phyloP scores from a whole-genome alignment of 2,113 vertebrate genomes.

The Lagopus leucura region DNA sequence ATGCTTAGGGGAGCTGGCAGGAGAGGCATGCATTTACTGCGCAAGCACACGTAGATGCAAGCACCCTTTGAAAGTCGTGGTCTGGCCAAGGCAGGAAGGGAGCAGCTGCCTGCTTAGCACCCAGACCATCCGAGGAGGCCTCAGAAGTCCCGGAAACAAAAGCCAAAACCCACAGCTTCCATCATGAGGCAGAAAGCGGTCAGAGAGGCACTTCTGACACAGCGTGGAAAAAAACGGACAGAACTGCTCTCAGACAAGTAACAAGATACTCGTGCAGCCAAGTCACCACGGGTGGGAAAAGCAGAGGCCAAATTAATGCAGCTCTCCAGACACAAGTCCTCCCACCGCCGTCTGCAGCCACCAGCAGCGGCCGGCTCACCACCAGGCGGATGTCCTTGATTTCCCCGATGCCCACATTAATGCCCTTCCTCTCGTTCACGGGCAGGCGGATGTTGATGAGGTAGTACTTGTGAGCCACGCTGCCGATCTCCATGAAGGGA shows the following conservation, averaged over 20 bases:
- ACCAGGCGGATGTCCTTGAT: conserved; percentile 94
- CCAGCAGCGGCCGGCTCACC: conserved; percentile 72
- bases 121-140: not conserved
- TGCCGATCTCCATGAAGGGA: conserved; percentile 96
- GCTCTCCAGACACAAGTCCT: not conserved
- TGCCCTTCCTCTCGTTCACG: conserved; percentile 89
- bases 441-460: conserved; percentile 96
- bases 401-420: conserved; percentile 94
- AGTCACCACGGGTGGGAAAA: not conserved
- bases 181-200: accelerated
- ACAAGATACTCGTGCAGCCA: not conserved
- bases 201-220: not conserved
- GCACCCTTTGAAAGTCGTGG: accelerated
- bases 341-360: not conserved
- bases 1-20: not conserved
- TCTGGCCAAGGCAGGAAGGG: not conserved
- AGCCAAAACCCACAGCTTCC: not conserved
- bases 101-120: not conserved
- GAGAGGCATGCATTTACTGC: not conserved
- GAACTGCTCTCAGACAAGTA: not conserved
- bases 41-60: accelerated
- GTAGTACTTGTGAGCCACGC: conserved; percentile 95
- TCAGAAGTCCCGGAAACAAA: not conserved
- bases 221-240: not conserved
- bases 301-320: not conserved